Conservation (phyloP, 2,888 invertebrate genomes). For the Nephrotoma guestfalica region DNA sequence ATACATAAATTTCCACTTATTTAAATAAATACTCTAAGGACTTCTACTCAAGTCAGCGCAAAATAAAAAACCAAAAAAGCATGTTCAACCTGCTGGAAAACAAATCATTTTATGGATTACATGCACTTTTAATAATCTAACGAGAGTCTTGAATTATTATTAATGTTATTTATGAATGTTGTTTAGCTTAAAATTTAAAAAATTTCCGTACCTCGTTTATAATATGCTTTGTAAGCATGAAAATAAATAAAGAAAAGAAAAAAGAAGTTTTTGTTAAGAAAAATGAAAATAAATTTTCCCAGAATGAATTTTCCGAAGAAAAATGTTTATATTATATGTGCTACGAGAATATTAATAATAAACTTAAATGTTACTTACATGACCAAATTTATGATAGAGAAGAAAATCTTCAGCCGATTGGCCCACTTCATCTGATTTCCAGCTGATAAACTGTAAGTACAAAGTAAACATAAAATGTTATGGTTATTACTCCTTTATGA, state of each 20-base stretch:
- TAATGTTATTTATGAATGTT: not conserved
- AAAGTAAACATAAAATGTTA: not conserved
- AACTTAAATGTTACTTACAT: slow-evolving; percentile 48
- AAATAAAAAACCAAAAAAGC: not conserved
- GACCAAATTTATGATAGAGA: slow-evolving; percentile 81
- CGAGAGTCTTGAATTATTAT: no score
- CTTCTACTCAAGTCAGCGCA: no score
- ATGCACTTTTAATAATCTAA: no score
- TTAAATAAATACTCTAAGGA: no score
- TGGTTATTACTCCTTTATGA: no score
- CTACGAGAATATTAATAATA: not conserved
- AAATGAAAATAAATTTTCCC: not conserved
- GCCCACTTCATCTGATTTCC: slow-evolving; percentile 71
- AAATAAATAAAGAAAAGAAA: not conserved
- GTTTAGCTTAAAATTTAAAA: not conserved
- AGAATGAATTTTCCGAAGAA: not conserved
- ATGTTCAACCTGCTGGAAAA: not conserved
- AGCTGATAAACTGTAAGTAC: slow-evolving; percentile 51
- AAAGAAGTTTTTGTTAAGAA: not conserved
- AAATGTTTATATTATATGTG: not conserved
- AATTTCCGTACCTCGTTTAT: not conserved
- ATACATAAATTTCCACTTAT: no score
- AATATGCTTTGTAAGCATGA: slow-evolving; percentile 3
- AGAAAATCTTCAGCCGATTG: slow-evolving; percentile 80
- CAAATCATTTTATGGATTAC: not conserved